These are phyloP conservation scores for Eupleurogrammus muticus DNA, from an alignment of 2,797 vertebrate species.

Conservation along the genomic window DNA sequence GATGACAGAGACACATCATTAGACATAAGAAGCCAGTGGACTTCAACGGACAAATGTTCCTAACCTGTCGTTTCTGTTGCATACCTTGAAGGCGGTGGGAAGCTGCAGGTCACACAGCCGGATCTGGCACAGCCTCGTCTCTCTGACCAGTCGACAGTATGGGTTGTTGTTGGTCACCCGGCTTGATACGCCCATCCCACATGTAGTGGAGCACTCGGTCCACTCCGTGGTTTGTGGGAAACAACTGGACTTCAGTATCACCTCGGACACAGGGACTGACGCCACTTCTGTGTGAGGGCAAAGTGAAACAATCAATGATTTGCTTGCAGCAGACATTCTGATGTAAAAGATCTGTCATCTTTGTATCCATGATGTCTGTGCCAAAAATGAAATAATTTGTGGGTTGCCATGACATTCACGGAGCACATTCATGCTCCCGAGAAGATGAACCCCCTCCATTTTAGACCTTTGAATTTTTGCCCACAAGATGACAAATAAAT, in stretches of 20 bases:
- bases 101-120: conserved; percentile 63
- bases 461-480: not conserved
- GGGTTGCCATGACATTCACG: not conserved
- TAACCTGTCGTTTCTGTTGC: not conserved
- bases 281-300: conserved; percentile 58
- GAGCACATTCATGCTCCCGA: not conserved
- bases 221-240: conserved; percentile 79
- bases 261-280: conserved; percentile 46
- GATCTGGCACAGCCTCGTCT: conserved; percentile 82
- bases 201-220: conserved; percentile 81
- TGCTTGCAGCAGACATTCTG: not conserved
- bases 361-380: not conserved
- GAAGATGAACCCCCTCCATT: not conserved
- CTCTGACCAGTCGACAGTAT: conserved; percentile 76
- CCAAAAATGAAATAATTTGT: not conserved
- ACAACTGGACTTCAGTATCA: conserved; percentile 60
- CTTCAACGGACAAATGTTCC: not conserved
- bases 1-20: conserved; percentile 14
- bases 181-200: conserved; percentile 83
- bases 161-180: conserved; percentile 82
- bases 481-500: not conserved
- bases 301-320: not conserved
- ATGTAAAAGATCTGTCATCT: not conserved
- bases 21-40: not conserved
- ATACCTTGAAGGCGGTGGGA: conserved; percentile 65